phyloP scores from a whole-genome alignment of 2,888 invertebrate species.

The Drosophila rellima region DNA sequence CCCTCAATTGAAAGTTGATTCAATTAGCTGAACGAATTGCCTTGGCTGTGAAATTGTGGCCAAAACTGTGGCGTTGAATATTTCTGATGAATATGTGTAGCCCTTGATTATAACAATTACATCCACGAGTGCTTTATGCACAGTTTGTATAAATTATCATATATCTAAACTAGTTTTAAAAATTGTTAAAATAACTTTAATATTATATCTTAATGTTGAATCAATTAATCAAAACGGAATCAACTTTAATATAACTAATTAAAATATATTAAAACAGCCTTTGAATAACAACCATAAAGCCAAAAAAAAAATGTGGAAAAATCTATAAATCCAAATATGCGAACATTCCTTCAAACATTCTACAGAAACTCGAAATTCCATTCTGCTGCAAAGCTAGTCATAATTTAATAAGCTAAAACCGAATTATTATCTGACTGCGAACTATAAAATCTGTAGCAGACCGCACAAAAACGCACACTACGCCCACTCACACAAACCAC shows the following conservation, averaged over 20 bases:
- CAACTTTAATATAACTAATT: not conserved
- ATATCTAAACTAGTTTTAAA: not conserved
- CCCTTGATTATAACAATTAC: slow-evolving; percentile 11
- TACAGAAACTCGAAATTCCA: not conserved
- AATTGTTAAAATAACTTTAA: too few relatives aligned
- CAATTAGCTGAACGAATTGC: slow-evolving; percentile 37
- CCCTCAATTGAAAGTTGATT: slow-evolving; percentile 36
- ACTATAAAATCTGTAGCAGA: slow-evolving; percentile 30
- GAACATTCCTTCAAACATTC: not conserved
- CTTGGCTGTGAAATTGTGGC: slow-evolving; percentile 29
- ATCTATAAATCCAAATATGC: not conserved
- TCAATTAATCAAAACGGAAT: too few relatives aligned
- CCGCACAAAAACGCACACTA: not conserved
- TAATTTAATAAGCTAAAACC: slow-evolving; percentile 32
- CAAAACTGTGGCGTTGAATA: slow-evolving; percentile 11
- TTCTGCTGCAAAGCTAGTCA: not conserved
- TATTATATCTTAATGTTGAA: too few relatives aligned
- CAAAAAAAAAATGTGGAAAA: not conserved
- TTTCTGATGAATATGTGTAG: not conserved
- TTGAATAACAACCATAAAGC: not conserved
- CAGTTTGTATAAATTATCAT: not conserved
- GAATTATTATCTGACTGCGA: slow-evolving; percentile 8
- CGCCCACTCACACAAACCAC: slow-evolving; percentile 14
- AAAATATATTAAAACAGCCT: not conserved
- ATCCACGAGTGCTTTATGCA: not conserved